Evolutionary conservation across 2,797 vertebrate genomes (phyloP).

Genomic region (Lepilemur ruficaudatus): DNA sequence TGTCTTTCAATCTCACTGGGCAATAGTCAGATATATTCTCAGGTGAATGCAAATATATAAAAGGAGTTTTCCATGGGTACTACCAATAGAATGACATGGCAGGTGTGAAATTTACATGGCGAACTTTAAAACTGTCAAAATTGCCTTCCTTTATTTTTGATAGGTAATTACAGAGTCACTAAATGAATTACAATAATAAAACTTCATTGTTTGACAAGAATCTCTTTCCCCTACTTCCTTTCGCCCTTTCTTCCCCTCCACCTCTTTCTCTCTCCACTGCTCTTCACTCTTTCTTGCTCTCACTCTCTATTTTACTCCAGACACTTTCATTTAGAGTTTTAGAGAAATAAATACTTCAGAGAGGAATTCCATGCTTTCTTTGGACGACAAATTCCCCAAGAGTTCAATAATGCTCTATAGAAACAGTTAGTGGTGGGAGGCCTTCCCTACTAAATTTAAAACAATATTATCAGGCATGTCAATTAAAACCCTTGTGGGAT

Average conservation of each 20-base stretch:
- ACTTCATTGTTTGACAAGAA: neutral
- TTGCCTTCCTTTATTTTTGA: neutral
- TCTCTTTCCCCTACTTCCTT: neutral
- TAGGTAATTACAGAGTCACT: neutral
- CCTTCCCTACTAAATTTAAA: constrained; percentile 76
- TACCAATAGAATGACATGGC: neutral
- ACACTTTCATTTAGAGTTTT: constrained; percentile 64
- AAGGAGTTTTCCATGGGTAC: neutral
- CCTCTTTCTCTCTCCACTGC: neutral
- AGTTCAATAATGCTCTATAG: constrained; percentile 76
- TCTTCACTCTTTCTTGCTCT: neutral
- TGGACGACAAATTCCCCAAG: constrained; percentile 76
- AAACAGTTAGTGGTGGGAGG: constrained; percentile 75
- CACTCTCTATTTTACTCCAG: constrained; percentile 51
- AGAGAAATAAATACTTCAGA: constrained; percentile 78
- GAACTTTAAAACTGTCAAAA: neutral
- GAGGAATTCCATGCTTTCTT: constrained; percentile 78
- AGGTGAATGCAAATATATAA: neutral
- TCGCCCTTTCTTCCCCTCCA: neutral
- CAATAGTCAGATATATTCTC: neutral
- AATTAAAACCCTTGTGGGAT: constrained; percentile 75
- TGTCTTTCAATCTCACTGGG: constrained; percentile 10
- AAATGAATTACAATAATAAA: neutral
- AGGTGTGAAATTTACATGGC: neutral
- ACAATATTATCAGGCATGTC: constrained; percentile 78